Evolutionary conservation across 2,113 vertebrate genomes (phyloP), one percentile per base, ranked within the genome.

Genomic region (Centropus bengalensis): DNA sequence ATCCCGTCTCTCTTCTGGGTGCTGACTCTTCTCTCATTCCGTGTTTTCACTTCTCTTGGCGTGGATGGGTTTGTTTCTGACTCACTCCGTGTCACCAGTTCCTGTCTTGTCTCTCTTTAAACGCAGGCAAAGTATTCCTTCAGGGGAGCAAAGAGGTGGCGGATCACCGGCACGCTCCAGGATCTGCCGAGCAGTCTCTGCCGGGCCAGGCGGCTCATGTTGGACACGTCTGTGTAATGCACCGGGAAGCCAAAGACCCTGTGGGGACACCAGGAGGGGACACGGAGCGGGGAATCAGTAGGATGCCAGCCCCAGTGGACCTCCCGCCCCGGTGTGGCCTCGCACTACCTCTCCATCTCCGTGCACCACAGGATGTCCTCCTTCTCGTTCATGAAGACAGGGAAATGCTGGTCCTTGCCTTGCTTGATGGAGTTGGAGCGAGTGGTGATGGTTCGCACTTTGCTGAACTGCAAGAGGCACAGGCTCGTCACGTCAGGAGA

Each of bases 321-420:
- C 18, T 6, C 52, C 52, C 13, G 8, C 16, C 54, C 54, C 28
- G 13, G 5, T 6, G 6, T 22, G 6, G 70, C 33, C 30, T 21
- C 12, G 4, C 1, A 12, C 58, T 97, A 99, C 99, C 99, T 99
- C 96, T 99, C 99, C 99, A 99, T 99, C 98, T 99, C 99, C 81
- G 99, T 99, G 98, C 99, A 99, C 99, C 99, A 99, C 49, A 99
- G 98, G 79, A 99, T 99, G 98, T 99, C 99, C 81, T 99, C 99
- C 96, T 99, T 99, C 94, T 99, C 99, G 12, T 99, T 99, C 99
- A 99, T 99, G 98, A 97, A 99, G 96, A 99, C 99, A 5, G 99
- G 99, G 96, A 99, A 99, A 84, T 99, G 99, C 98, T 99, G 99
- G 97, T 99, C 99, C 97, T 99, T 99, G 96, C 99, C 99, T 96